phyloP scores from a whole-genome alignment of 2,797 vertebrate genomes.

The Lepilemur septentrionalis region DNA sequence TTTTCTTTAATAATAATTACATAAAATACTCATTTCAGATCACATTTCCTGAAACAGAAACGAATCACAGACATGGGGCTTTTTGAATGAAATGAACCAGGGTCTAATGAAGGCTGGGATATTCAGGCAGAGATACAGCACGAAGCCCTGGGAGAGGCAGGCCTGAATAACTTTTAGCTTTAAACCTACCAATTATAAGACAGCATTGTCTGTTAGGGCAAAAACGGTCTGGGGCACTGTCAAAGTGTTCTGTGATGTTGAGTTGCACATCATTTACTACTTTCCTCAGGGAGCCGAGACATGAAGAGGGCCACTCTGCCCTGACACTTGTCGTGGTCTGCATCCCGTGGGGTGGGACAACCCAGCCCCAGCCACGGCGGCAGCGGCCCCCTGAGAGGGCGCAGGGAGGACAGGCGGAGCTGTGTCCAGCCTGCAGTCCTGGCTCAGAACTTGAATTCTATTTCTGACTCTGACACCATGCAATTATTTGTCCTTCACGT shows the following conservation, averaged over 20 bases:
- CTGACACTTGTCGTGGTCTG: not conserved
- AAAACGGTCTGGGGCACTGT: not conserved
- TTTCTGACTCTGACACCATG: slow-evolving; percentile 39
- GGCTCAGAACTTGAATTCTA: slow-evolving; percentile 31
- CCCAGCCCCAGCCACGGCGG: not conserved
- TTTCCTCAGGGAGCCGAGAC: not conserved
- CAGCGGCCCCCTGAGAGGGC: not conserved
- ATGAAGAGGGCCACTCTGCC: not conserved
- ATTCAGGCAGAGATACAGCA: not conserved
- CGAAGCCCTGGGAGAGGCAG: not conserved
- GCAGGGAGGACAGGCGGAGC: not conserved
- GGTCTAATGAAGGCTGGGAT: not conserved
- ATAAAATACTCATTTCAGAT: not conserved
- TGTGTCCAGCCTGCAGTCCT: not conserved
- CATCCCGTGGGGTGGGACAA: not conserved
- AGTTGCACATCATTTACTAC: not conserved
- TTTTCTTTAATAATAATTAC: not conserved
- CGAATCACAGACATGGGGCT: not conserved
- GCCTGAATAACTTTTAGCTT: not conserved
- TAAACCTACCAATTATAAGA: not conserved
- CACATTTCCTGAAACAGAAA: not conserved
- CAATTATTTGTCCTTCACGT: slow-evolving; percentile 44
- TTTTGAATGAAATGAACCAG: not conserved
- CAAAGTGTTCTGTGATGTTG: not conserved
- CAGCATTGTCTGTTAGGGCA: not conserved